Base-by-base conservation (phyloP, 2,797 vertebrate species). In the Malacoctenus gilli region DNA sequence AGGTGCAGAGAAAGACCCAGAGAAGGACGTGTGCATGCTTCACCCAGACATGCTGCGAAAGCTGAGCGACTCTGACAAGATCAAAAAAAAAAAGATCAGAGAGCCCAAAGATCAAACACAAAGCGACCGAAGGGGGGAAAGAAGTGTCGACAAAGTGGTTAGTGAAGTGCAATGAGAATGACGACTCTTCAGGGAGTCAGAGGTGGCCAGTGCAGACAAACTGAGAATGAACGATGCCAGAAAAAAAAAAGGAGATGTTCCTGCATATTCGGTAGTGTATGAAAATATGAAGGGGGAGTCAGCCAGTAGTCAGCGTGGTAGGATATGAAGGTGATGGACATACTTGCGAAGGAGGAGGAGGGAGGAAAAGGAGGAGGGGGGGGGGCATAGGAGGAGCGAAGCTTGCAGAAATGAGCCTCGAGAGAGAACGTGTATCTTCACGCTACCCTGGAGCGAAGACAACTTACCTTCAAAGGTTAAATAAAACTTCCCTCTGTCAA, bases 401-500 rank as follows among this genome's bases (percentile, higher is more conserved):
- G 83, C 71, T 85, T 77, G 83, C 73, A 83, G 63, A 59, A 75
- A 91, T 84, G 83, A 87, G 78, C 68, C 79, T 77, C 55, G 3
- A 47, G 61, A 73, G 54, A 56, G 75, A 67, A 68, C 57, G 68
- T 61, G 72, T 62, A 70, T 58, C 79, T 75, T 60, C 52, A 50
- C 61, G 19, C 92, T 93, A 77, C 82, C 86, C 85, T 92, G 69
- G 59, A 82, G 69, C 63, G 69, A 66, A 83, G 77, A 86, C 82
- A 91, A 98, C 96, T 98, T 97, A 99, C 96, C 97, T 98, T 98
- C 96, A 90, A 99, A 99, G 89, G 97, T 98, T 95, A 99, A 99
- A 98, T 98, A 98, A 98, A 99, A 99, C 94, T 98, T 98, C 94
- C 96, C 97, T 96, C 96, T 95, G 96, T 98, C 96, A 99, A 98